Conservation (phyloP, 2,113 vertebrate species). For the Pheucticus melanocephalus region DNA sequence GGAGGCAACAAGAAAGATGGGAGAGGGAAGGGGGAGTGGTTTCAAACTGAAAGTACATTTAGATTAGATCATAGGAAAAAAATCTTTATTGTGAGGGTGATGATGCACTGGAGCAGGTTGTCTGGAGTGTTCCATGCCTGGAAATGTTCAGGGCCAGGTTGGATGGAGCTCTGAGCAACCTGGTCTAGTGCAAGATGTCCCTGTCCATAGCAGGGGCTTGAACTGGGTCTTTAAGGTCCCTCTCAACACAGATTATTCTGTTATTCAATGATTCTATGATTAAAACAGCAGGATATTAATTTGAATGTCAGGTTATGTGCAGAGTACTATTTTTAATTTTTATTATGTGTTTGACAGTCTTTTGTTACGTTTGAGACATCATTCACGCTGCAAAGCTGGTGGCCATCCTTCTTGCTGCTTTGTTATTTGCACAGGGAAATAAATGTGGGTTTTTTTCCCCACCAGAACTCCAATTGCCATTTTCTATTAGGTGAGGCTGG, state of each 20-base stretch:
- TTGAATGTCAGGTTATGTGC: background rate
- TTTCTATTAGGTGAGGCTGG: background rate
- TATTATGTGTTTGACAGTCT: background rate
- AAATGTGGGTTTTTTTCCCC: background rate
- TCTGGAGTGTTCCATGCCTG: background rate
- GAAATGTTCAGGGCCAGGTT: background rate
- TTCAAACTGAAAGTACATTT: background rate
- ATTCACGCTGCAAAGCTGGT: background rate
- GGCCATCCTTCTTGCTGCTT: background rate
- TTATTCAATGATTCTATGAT: background rate
- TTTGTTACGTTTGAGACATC: background rate
- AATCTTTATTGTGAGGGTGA: background rate
- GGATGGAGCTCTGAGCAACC: background rate
- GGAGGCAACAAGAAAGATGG: background rate
- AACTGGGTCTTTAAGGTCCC: background rate
- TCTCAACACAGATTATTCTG: background rate
- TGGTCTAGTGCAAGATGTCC: background rate
- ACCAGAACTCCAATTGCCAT: background rate
- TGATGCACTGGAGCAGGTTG: background rate
- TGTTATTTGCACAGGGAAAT: background rate
- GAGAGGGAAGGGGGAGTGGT: background rate
- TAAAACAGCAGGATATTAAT: background rate
- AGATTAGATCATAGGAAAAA: background rate
- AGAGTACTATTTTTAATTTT: background rate
- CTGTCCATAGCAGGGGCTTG: background rate